Conservation (phyloP, 2,797 vertebrate species). For the Gymnoscopelus braueri region DNA sequence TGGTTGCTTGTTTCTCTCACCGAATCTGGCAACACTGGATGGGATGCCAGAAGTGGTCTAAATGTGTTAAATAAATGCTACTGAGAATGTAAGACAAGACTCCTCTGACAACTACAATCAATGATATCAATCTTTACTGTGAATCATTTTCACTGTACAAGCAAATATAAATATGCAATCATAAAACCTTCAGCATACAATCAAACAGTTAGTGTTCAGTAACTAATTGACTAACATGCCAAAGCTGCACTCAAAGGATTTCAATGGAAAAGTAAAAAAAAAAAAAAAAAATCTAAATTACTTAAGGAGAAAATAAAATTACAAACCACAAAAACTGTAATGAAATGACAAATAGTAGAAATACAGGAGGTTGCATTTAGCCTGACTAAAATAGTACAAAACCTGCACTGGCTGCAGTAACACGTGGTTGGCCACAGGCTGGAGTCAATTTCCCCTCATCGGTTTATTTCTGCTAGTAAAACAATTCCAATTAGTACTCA, state of each 20-base stretch:
- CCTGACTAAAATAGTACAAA: constrained; percentile 52
- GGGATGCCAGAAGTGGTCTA: too few relatives aligned
- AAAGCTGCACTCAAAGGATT: constrained; percentile 58
- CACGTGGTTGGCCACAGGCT: constrained; percentile 27
- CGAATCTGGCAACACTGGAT: too few relatives aligned
- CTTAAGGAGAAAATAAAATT: constrained; percentile 10
- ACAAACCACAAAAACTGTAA: constrained; percentile 31
- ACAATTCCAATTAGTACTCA: not conserved
- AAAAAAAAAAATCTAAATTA: constrained; percentile 2
- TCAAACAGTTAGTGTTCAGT: constrained; percentile 69
- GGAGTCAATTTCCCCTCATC: constrained; percentile 1
- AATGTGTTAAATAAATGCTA: too few relatives aligned
- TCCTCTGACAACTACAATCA: constrained; percentile 54
- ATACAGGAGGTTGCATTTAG: constrained; percentile 29
- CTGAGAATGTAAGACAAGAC: constrained; percentile 4
- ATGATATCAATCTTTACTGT: constrained; percentile 71
- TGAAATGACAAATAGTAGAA: constrained; percentile 24
- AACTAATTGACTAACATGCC: constrained; percentile 66
- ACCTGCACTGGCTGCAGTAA: constrained; percentile 59
- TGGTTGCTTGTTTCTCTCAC: too few relatives aligned
- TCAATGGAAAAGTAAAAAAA: constrained; percentile 34
- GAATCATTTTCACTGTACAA: constrained; percentile 77
- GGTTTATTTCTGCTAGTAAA: not conserved
- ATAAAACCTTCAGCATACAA: constrained; percentile 73
- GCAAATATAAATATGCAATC: constrained; percentile 84